Evolutionary conservation across 2,797 vertebrate genomes (phyloP).

Genomic region (Notolepis coatsorum): DNA sequence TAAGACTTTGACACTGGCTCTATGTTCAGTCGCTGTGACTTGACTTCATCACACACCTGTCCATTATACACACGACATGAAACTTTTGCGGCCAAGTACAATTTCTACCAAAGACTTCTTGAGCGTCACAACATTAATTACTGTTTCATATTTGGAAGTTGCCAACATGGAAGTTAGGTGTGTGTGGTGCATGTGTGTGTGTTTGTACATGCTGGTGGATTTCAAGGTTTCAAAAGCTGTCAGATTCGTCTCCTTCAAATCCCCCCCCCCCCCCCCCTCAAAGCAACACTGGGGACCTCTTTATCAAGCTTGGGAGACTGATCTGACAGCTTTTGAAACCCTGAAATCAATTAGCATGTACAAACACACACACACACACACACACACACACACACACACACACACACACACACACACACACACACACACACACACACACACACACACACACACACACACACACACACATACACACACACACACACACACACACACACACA

Average conservation of each 20-base stretch:
- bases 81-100: background rate
- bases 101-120: background rate
- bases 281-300: conserved; percentile 4
- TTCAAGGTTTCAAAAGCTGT: conserved; percentile 24
- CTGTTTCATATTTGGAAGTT: background rate
- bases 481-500: no score
- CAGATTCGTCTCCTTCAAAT: conserved; percentile 13
- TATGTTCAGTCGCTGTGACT: background rate
- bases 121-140: background rate
- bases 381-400: no score
- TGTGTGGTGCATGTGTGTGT: background rate
- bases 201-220: background rate
- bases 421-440: no score
- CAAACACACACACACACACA: background rate
- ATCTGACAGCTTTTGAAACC: conserved; percentile 23
- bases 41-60: background rate
- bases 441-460: no score
- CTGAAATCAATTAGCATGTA: background rate
- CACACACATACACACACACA: no score
- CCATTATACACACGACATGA: background rate
- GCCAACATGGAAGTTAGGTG: background rate
- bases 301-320: conserved; percentile 19
- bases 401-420: no score
- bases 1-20: background rate
- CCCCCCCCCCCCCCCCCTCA: no score